phyloP scores from a whole-genome alignment of 1,140 invertebrate species.

The Pogonognathellus flavescens region DNA sequence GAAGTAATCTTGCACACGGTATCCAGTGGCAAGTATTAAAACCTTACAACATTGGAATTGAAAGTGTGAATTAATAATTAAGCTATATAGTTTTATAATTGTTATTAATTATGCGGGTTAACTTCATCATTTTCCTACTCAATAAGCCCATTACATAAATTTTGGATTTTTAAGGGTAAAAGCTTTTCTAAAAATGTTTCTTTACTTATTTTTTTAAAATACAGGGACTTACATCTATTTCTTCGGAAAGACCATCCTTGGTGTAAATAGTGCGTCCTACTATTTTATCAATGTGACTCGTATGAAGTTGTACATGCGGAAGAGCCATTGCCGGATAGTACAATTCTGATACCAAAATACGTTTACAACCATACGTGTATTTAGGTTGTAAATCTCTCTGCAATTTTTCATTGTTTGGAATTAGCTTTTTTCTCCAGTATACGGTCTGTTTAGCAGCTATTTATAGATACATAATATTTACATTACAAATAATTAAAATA shows the following conservation, averaged over 20 bases:
- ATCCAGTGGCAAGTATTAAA: constrained; percentile 55
- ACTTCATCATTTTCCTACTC: too few species aligned
- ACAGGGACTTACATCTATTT: constrained; percentile 58
- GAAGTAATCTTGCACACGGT: constrained; percentile 57
- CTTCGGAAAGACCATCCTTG: constrained; percentile 27
- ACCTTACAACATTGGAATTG: too few species aligned
- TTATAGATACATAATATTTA: too few species aligned
- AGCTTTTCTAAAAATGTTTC: too few species aligned
- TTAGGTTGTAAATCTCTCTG: constrained; percentile 47
- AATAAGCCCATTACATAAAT: too few species aligned
- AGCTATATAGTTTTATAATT: too few species aligned
- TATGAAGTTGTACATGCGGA: constrained; percentile 51
- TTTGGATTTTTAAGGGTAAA: too few species aligned
- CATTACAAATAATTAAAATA: too few species aligned
- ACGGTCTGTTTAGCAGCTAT: neutral
- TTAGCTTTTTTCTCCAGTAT: neutral
- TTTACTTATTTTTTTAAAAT: neutral
- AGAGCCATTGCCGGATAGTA: constrained; percentile 51
- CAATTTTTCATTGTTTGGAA: neutral
- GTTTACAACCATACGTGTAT: constrained; percentile 57
- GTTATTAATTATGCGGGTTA: too few species aligned
- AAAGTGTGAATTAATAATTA: too few species aligned
- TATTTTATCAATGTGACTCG: constrained; percentile 32
- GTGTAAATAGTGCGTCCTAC: constrained; percentile 42
- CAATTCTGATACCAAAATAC: constrained; percentile 27